A percentile compares a stretch with the other conserved stretches of the same genome.
Conservation (phyloP, 2,113 vertebrate genomes). For the Chionis minor region DNA sequence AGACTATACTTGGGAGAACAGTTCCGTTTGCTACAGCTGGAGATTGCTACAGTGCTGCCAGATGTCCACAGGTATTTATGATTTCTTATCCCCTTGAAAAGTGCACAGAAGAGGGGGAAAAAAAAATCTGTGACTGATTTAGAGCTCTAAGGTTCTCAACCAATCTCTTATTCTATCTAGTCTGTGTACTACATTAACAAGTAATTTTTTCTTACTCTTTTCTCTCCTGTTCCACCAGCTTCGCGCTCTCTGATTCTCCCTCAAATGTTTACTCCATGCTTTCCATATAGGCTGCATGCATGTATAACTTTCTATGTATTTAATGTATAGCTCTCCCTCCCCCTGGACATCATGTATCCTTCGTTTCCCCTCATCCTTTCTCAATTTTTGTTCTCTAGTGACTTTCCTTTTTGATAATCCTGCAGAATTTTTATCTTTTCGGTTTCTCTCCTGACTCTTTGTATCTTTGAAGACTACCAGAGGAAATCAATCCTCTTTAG, state of each 20-base stretch:
- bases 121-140: neutral
- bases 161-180: neutral
- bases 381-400: neutral
- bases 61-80: conserved; percentile 86
- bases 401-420: neutral
- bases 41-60: conserved; percentile 91
- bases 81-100: neutral
- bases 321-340: neutral
- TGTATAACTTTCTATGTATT: neutral
- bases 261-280: neutral
- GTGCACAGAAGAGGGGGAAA: accelerated
- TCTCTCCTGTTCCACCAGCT: neutral
- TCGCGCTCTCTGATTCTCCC: neutral
- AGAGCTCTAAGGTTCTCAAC: neutral
- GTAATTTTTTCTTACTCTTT: neutral
- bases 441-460: neutral
- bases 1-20: conserved; percentile 80
- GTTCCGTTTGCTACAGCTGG: conserved; percentile 89
- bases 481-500: neutral
- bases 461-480: neutral
- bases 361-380: neutral
- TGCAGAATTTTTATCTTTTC: neutral
- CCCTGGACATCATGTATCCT: neutral
- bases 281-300: neutral
- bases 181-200: neutral